These are phyloP conservation scores for Penaeus vannamei DNA, from an alignment of 1,140 invertebrate genomes.

Conservation along the genomic window DNA sequence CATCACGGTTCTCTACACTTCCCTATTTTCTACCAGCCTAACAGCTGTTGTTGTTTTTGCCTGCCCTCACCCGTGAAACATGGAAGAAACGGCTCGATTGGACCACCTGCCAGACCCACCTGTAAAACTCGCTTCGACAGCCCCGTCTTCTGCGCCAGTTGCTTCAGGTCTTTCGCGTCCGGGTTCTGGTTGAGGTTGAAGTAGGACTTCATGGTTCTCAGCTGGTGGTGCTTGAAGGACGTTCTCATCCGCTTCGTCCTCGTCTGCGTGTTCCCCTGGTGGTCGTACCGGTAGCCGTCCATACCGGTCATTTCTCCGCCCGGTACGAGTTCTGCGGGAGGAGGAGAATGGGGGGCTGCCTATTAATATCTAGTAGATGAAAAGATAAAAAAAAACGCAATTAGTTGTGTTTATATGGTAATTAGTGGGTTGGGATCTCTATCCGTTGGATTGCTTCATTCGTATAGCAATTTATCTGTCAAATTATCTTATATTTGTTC, in stretches of 20 bases:
- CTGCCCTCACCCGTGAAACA: too few relatives aligned
- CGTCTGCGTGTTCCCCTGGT: constrained; percentile 40
- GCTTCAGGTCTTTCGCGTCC: constrained; percentile 97
- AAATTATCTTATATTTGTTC: too few relatives aligned
- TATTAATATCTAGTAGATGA: background rate
- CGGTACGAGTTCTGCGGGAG: constrained; percentile 49
- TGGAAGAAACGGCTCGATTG: too few relatives aligned
- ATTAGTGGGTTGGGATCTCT: too few relatives aligned
- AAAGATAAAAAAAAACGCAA: background rate
- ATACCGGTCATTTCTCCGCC: constrained; percentile 46
- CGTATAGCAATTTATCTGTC: too few relatives aligned
- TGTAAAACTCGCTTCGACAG: constrained; percentile 98
- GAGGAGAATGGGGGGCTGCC: background rate
- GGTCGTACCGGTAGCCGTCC: constrained; percentile 55
- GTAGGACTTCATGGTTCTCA: constrained; percentile 98
- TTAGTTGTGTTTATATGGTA: too few relatives aligned
- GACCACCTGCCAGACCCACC: constrained; percentile 77
- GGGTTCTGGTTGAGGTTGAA: constrained; percentile 99
- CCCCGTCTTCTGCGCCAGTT: constrained; percentile 97
- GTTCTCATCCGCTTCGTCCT: constrained; percentile 94
- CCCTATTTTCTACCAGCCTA: too few relatives aligned
- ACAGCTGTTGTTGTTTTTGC: too few relatives aligned
- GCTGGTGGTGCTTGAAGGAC: constrained; percentile 98
- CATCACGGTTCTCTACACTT: too few relatives aligned
- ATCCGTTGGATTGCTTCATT: too few relatives aligned